Conservation (phyloP, 2,888 invertebrate genomes). For the Peribatodes rhomboidaria region DNA sequence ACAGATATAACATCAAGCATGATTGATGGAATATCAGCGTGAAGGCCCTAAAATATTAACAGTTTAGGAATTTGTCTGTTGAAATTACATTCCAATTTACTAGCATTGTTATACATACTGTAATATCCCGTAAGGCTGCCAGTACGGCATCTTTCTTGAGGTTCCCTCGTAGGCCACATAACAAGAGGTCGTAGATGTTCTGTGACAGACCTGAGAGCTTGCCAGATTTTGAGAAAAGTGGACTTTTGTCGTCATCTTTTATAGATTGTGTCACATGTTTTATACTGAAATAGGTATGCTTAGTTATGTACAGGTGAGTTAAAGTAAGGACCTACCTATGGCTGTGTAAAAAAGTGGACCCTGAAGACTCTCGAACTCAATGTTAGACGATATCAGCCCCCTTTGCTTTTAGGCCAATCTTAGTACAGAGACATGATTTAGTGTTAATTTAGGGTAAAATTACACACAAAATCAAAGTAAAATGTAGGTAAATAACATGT, state of each 20-base stretch:
- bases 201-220: constrained; percentile 89
- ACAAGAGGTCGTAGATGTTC: constrained; percentile 92
- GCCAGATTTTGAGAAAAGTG: constrained; percentile 88
- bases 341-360: background rate
- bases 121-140: constrained; percentile 90
- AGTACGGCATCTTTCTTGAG: constrained; percentile 93
- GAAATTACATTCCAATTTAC: background rate
- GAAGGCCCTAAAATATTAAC: constrained; percentile 86
- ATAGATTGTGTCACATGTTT: constrained; percentile 88
- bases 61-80: constrained; percentile 2
- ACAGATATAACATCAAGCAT: constrained; percentile 94
- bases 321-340: background rate
- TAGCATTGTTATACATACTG: constrained; percentile 84
- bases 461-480: background rate
- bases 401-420: background rate
- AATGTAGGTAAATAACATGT: constrained; percentile 46
- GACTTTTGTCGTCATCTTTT: constrained; percentile 88
- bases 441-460: constrained; percentile 3
- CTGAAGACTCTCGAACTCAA: background rate
- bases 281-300: constrained; percentile 79
- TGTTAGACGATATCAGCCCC: background rate
- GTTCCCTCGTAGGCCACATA: constrained; percentile 91
- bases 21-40: constrained; percentile 93
- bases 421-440: background rate
- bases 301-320: background rate